Conservation (phyloP, 2,888 invertebrate species). For the Caprella mutica region DNA sequence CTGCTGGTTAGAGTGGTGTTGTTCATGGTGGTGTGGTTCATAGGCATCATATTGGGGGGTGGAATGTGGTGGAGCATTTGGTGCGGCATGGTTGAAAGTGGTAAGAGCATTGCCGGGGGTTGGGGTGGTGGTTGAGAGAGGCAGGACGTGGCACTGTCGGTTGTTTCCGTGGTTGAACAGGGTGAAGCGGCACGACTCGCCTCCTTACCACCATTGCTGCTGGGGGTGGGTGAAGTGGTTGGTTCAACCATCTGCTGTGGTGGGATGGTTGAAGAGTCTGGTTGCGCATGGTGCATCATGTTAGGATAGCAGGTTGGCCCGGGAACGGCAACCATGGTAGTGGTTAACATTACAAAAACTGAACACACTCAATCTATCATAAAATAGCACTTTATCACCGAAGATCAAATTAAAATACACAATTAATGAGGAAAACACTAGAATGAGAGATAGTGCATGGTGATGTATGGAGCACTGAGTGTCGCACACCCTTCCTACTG, state of each 20-base stretch:
- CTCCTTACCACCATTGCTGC: background rate
- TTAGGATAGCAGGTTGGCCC: conserved; percentile 22
- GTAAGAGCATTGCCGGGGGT: background rate
- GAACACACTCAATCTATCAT: background rate
- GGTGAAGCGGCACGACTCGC: background rate
- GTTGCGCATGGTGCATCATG: background rate
- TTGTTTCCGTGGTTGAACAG: background rate
- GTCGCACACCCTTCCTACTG: too few species aligned
- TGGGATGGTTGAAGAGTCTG: background rate
- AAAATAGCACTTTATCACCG: too few species aligned
- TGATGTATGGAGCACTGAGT: too few species aligned
- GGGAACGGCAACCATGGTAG: conserved; percentile 31
- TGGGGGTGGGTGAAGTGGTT: background rate
- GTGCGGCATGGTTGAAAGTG: background rate
- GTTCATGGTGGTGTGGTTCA: conserved; percentile 3
- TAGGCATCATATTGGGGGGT: conserved; percentile 1
- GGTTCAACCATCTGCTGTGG: background rate
- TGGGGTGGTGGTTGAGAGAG: conserved; percentile 3
- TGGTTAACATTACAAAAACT: conserved; percentile 11
- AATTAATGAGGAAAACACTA: too few species aligned
- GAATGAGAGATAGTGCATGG: too few species aligned
- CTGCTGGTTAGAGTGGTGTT: conserved; percentile 12
- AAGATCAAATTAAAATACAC: too few species aligned
- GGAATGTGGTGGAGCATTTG: background rate
- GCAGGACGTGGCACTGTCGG: background rate